Evolutionary conservation across 2,797 vertebrate genomes (phyloP).

Genomic region (Oryzias dopingdopingensis): DNA sequence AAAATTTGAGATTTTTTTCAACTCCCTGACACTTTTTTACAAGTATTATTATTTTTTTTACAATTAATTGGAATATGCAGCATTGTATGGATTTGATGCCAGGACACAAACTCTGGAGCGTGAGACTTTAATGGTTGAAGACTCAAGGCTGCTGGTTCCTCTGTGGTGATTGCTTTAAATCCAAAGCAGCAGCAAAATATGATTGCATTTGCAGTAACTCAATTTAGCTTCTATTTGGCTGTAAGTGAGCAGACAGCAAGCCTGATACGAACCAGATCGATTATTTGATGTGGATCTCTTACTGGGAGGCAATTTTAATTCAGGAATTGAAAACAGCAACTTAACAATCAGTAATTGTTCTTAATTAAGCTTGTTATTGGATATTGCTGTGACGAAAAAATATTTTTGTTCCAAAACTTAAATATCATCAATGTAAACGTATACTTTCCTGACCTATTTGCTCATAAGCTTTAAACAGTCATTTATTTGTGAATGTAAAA

Average conservation of each 20-base stretch:
- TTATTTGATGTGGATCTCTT: background rate
- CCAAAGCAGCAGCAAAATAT: slow-evolving; percentile 1
- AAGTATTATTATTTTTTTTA: background rate
- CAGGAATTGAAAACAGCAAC: background rate
- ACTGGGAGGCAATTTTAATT: background rate
- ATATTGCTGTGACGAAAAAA: background rate
- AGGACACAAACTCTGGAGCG: background rate
- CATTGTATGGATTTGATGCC: background rate
- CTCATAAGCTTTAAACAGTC: too few relatives aligned
- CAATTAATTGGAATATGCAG: background rate
- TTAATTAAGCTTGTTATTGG: background rate
- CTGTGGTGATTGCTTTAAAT: background rate
- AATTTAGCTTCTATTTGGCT: slow-evolving; percentile 2
- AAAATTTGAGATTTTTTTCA: too few relatives aligned
- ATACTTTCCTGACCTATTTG: too few relatives aligned
- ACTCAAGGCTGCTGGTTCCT: background rate
- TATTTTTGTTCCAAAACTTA: background rate
- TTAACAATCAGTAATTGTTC: background rate
- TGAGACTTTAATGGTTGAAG: background rate
- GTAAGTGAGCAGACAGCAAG: slow-evolving; percentile 1
- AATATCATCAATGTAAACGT: too few relatives aligned
- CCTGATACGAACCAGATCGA: background rate
- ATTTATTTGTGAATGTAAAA: background rate
- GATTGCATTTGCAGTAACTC: slow-evolving; percentile 10
- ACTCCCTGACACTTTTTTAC: too few relatives aligned